phyloP scores from a whole-genome alignment of 2,113 vertebrate species.

The Solea solea region DNA sequence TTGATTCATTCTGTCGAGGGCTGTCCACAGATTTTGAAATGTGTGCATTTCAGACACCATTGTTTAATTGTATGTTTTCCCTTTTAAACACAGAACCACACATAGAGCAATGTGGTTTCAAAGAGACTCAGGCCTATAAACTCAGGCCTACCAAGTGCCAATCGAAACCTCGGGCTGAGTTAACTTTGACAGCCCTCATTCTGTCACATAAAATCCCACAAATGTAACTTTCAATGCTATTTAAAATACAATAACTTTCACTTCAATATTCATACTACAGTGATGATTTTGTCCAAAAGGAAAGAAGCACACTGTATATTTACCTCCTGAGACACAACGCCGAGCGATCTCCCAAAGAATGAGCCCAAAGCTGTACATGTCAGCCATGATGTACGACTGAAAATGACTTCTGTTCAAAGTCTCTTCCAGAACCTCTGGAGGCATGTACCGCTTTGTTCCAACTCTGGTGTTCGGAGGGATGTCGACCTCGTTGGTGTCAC shows the following conservation, averaged over 20 bases:
- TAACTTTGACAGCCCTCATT: no score
- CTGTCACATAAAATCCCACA: not conserved
- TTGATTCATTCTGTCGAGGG: not conserved
- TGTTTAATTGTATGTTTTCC: no score
- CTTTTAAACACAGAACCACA: no score
- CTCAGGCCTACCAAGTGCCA: no score
- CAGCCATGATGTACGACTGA: conserved; percentile 98
- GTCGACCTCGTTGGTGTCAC: conserved; percentile 97
- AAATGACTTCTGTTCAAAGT: conserved; percentile 94
- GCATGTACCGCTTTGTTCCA: conserved; percentile 98
- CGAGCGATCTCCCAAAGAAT: conserved; percentile 97
- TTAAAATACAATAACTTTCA: no score
- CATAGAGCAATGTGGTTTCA: no score
- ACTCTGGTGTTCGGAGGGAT: conserved; percentile 96
- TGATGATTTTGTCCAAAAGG: no score
- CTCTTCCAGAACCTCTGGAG: conserved; percentile 96
- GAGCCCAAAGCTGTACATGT: conserved; percentile 98
- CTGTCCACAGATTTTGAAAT: no score
- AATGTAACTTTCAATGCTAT: no score
- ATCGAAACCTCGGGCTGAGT: no score
- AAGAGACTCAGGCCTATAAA: no score
- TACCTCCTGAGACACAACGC: conserved; percentile 95
- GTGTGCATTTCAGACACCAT: no score
- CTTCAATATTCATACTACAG: not conserved
- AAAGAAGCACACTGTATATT: not conserved